Evolutionary conservation across 2,888 invertebrate genomes (phyloP).

Genomic region (Coenonympha glycerion): DNA sequence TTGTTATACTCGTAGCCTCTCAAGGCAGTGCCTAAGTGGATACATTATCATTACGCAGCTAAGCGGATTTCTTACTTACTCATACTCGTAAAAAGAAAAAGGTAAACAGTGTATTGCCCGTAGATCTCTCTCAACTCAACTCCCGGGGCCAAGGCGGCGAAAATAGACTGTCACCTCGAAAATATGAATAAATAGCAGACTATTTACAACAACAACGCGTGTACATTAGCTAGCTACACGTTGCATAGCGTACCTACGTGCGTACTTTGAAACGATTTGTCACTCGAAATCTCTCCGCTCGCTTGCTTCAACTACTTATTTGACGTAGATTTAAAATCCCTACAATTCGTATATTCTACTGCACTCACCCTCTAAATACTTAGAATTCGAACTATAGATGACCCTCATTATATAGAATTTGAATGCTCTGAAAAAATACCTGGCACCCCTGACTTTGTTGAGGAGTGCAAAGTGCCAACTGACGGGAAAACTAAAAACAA

Average conservation of each 20-base stretch:
- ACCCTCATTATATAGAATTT: too few species aligned
- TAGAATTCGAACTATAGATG: too few species aligned
- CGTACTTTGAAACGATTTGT: conserved; percentile 34
- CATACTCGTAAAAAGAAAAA: conserved; percentile 9
- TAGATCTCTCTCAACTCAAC: conserved; percentile 22
- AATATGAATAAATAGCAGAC: conserved; percentile 49
- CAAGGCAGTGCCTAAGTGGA: too few species aligned
- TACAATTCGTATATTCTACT: too few species aligned
- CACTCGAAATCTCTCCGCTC: conserved; percentile 31
- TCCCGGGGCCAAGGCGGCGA: conserved; percentile 28
- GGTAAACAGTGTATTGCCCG: conserved; percentile 15
- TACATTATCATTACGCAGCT: not conserved
- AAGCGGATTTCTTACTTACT: not conserved
- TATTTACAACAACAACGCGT: conserved; percentile 37
- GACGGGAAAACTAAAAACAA: too few species aligned
- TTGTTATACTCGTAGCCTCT: too few species aligned
- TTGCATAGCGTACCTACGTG: too few species aligned
- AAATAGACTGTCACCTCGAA: conserved; percentile 56
- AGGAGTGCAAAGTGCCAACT: too few species aligned
- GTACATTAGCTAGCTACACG: conserved; percentile 38
- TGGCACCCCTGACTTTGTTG: too few species aligned
- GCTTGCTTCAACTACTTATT: conserved; percentile 19
- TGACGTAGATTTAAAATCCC: conserved; percentile 15
- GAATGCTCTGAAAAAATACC: too few species aligned
- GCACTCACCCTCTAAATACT: too few species aligned